phyloP scores from a whole-genome alignment of 23 tunicate species.

The Styela clava region DNA sequence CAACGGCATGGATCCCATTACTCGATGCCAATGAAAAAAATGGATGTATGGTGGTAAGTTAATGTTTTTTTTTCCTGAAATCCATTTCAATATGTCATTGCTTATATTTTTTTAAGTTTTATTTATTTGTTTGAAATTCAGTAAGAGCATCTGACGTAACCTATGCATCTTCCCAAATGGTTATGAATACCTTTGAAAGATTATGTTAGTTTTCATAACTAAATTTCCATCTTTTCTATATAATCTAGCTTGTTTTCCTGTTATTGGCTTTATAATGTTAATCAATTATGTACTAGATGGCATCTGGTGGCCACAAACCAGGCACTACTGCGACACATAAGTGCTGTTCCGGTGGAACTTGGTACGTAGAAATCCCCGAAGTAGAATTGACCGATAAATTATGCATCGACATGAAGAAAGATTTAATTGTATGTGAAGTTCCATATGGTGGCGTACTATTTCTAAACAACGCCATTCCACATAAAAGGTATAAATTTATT shows the following conservation, averaged over 20 bases:
- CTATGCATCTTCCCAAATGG: no score
- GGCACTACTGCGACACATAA: slow-evolving; percentile 71
- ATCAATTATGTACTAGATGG: slow-evolving; percentile 55
- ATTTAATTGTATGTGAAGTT: slow-evolving; percentile 80
- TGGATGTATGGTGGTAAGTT: slow-evolving; percentile 74
- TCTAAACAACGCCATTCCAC: slow-evolving; percentile 80
- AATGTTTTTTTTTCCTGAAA: background rate
- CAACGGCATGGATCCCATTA: slow-evolving; percentile 91
- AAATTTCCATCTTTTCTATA: no score
- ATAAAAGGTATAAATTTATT: slow-evolving; percentile 59
- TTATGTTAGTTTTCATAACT: no score
- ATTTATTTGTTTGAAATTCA: background rate
- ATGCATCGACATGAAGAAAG: slow-evolving; percentile 66
- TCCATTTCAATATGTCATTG: background rate
- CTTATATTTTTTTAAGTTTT: background rate
- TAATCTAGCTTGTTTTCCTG: no score
- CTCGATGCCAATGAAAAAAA: slow-evolving; percentile 61
- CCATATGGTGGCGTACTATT: slow-evolving; percentile 85
- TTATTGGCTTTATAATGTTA: no score
- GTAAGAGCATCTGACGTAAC: background rate
- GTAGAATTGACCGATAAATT: slow-evolving; percentile 57
- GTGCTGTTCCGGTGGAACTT: slow-evolving; percentile 89
- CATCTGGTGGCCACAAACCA: slow-evolving; percentile 66
- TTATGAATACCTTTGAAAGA: no score
- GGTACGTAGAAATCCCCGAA: slow-evolving; percentile 80